A percentile compares a stretch with the other conserved stretches of the same genome.
These are phyloP conservation scores for Lamellibrachia columna DNA, from an alignment of 2,888 invertebrate genomes.

Conservation along the genomic window DNA sequence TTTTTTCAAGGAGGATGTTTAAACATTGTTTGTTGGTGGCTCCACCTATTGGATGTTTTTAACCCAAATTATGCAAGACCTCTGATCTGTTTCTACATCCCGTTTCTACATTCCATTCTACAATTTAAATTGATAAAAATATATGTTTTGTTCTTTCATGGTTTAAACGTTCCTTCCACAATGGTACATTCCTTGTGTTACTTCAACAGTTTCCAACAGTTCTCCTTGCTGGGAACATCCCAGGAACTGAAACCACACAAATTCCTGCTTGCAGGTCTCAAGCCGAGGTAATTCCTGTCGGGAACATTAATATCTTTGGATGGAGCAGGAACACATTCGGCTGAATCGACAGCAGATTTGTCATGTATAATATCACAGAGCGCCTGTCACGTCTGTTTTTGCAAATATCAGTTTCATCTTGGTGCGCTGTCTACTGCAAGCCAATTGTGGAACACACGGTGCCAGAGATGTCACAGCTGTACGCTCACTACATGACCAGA, in stretches of 20 bases:
- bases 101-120: no score
- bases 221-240: neutral
- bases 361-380: neutral
- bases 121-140: no score
- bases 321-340: neutral
- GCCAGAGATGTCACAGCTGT: neutral
- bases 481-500: neutral
- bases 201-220: neutral
- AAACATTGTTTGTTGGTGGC: no score
- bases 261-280: neutral
- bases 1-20: no score
- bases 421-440: neutral
- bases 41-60: no score
- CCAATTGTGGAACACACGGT: neutral
- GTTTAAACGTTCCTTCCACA: neutral
- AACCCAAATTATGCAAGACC: no score
- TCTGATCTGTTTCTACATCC: no score
- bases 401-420: neutral
- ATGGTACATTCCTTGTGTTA: neutral
- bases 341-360: neutral
- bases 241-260: neutral
- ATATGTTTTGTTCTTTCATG: no score
- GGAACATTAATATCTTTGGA: neutral
- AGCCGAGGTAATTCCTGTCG: neutral
- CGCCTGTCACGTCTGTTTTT: neutral